These are phyloP conservation scores for Diplodus sargus DNA, from an alignment of 2,797 vertebrate species.

Conservation along the genomic window DNA sequence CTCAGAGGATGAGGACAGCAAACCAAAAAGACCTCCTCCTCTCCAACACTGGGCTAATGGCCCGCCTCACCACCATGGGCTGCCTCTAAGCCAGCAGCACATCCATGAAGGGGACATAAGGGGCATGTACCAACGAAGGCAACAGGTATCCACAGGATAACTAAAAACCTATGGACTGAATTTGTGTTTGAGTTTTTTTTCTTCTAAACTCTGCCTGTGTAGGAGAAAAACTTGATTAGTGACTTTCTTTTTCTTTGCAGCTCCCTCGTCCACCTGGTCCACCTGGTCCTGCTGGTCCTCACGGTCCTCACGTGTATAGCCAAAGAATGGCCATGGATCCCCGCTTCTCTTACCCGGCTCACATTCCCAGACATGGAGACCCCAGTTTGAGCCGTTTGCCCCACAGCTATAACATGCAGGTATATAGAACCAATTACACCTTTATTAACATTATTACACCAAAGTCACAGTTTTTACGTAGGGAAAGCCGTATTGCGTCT, in stretches of 20 bases:
- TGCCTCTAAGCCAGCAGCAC: conserved; percentile 76
- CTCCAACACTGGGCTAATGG: conserved; percentile 78
- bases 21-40: conserved; percentile 53
- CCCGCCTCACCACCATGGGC: conserved; percentile 77
- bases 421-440: conserved; percentile 59
- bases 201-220: conserved; percentile 1
- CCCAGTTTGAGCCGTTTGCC: conserved; percentile 82
- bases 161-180: not conserved
- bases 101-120: conserved; percentile 75
- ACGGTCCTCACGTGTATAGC: conserved; percentile 84
- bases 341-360: conserved; percentile 83
- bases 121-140: conserved; percentile 80
- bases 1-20: conserved; percentile 70
- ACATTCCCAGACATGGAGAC: conserved; percentile 87
- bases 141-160: conserved; percentile 74
- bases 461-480: not conserved
- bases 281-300: conserved; percentile 78
- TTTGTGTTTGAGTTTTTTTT: not conserved
- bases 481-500: not conserved
- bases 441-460: not conserved
- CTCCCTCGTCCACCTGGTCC: conserved; percentile 80
- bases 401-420: conserved; percentile 90
- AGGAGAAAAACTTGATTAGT: not conserved
- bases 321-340: conserved; percentile 88
- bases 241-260: conserved; percentile 37